These are phyloP conservation scores for Desoria tigrina DNA, from an alignment of 2,888 invertebrate genomes.

Conservation along the genomic window DNA sequence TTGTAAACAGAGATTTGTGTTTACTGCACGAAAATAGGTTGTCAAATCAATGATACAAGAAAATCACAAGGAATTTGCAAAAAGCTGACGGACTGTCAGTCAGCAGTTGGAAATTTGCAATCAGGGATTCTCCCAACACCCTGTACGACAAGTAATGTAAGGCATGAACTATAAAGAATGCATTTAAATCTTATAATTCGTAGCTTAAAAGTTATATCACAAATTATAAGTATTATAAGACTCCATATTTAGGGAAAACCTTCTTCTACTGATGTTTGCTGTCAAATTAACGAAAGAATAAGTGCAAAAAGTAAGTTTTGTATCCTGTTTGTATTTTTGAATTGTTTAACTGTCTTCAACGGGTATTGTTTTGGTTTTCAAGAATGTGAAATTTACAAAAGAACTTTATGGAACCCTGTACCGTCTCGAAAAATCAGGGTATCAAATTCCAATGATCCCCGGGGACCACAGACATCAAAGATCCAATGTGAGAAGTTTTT, in stretches of 20 bases:
- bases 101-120: conserved; percentile 26
- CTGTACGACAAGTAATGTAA: conserved; percentile 13
- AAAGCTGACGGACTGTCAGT: conserved; percentile 27
- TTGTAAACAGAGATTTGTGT: too few relatives aligned
- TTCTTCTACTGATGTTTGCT: conserved; percentile 29
- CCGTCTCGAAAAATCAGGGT: too few relatives aligned
- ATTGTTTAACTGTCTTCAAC: conserved; percentile 1
- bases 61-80: conserved; percentile 22
- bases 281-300: conserved; percentile 26
- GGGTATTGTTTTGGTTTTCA: too few relatives aligned
- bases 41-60: conserved; percentile 10
- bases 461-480: neutral
- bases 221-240: too few relatives aligned
- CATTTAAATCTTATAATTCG: too few relatives aligned
- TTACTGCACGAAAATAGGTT: too few relatives aligned
- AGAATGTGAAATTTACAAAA: neutral
- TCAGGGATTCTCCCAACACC: conserved; percentile 31
- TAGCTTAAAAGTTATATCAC: too few relatives aligned
- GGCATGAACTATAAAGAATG: too few relatives aligned
- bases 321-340: conserved; percentile 17
- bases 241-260: too few relatives aligned
- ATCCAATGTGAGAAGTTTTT: conserved; percentile 20
- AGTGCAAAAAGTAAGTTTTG: conserved; percentile 22
- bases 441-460: too few relatives aligned
- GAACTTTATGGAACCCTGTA: too few relatives aligned